phyloP scores from a whole-genome alignment of 2,888 invertebrate genomes.

The Sarcophaga rosellei region DNA sequence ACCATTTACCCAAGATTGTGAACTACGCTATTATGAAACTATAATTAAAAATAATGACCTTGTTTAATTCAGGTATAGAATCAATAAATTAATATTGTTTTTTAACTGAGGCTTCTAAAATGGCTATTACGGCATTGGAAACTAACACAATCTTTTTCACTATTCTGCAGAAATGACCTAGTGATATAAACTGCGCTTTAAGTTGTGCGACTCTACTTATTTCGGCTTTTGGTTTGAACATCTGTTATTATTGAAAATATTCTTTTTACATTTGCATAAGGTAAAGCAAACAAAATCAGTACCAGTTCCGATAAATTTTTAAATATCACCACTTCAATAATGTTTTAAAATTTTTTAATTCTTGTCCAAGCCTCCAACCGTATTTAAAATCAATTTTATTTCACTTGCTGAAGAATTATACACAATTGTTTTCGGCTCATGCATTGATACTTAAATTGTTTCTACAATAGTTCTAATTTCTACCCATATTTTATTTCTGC shows the following conservation, averaged over 20 bases:
- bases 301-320: background rate
- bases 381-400: too few relatives aligned
- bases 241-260: background rate
- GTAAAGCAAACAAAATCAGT: conserved; percentile 7
- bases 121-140: background rate
- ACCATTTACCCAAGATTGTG: too few relatives aligned
- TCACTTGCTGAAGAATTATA: too few relatives aligned
- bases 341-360: background rate
- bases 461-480: too few relatives aligned
- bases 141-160: background rate
- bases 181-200: background rate
- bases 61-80: too few relatives aligned
- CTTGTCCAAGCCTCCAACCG: background rate
- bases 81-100: too few relatives aligned
- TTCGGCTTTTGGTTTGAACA: conserved; percentile 5
- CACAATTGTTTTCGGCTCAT: too few relatives aligned
- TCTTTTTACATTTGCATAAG: background rate
- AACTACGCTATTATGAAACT: too few relatives aligned
- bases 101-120: background rate
- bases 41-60: too few relatives aligned
- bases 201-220: background rate
- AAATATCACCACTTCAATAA: background rate
- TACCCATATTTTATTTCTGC: too few relatives aligned
- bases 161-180: background rate
- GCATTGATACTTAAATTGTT: too few relatives aligned